Evolutionary conservation across 2,113 vertebrate genomes (phyloP), one percentile per base, ranked within the genome.

Genomic region (Sylvilagus bachmani): DNA sequence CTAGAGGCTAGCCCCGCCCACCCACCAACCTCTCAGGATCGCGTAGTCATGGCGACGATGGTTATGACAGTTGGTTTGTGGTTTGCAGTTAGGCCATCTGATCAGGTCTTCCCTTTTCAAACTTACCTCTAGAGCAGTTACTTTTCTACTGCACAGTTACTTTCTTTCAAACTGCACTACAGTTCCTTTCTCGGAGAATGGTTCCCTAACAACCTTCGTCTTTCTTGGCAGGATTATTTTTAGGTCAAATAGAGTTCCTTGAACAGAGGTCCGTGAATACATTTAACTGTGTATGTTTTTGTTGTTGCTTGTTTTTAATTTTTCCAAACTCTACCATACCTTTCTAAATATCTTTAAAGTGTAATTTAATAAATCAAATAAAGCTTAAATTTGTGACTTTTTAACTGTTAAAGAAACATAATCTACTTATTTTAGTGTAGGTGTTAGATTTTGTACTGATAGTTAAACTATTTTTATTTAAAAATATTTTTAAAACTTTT

Each of bases 261-360:
- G 49, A 70, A 44, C 55, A 58, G 55, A 58, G 55, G 55, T 16
- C 55, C 55, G 14, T 16, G 55, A 58, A 82, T 66, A 31, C 24
- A 84, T 10, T 73, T 71, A 29, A 27, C 29, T 58, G 17, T 77
- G 10, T 84, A 55, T 27, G 16, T 36, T 29, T 58, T 58, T 58
- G 55, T 16, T 58, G 55, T 58, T 19, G 19, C 19, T 58, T 92
- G 64, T 6, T 94, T 44, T 89, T 73, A 36, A 31, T 22, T 87
- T 86, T 82, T 74, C 19, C 5, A 93, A 53, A 91, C 13, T 69
- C 7, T 53, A 25, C 22, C 22, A 13, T 25, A 44, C 74, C 31
- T 90, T 44, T 79, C 19, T 61, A 70, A 87, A 61, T 77, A 13
- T 83, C 55, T 83, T 93, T 5, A 89, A 94, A 75, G 86, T 81